Percentiles rank a stretch among this genome's conserved stretches.
phyloP scores from a whole-genome alignment of 1,140 invertebrate genomes.

The silkworm (Bombyx mori) region DNA sequence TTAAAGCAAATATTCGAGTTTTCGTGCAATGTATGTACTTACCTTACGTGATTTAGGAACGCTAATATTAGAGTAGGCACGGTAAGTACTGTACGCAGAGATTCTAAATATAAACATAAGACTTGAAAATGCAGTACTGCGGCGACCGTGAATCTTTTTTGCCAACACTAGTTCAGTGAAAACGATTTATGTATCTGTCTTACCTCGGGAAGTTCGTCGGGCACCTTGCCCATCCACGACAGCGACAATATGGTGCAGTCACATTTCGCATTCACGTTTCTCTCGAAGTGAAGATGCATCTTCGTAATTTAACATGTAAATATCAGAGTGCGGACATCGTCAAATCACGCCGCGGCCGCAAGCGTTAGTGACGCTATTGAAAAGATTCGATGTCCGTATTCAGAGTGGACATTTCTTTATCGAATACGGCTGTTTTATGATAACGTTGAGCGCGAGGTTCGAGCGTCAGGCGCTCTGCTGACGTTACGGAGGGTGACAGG shows the following conservation, averaged over 20 bases:
- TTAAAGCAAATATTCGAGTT: too few relatives aligned
- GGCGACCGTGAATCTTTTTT: slow-evolving; percentile 7
- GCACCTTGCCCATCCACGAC: slow-evolving; percentile 98
- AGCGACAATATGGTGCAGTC: slow-evolving; percentile 95
- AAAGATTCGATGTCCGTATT: too few relatives aligned
- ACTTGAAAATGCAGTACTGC: slow-evolving; percentile 1
- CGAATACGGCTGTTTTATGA: too few relatives aligned
- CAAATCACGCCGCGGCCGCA: slow-evolving; percentile 6
- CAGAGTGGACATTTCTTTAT: too few relatives aligned
- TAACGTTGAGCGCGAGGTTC: too few relatives aligned
- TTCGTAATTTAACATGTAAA: slow-evolving; percentile 22
- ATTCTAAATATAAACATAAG: slow-evolving; percentile 7
- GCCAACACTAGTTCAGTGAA: slow-evolving; percentile 5
- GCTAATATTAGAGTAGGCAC: too few relatives aligned
- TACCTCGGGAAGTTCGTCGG: slow-evolving; percentile 94
- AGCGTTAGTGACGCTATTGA: slow-evolving; percentile 1
- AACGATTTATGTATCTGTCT: slow-evolving; percentile 31
- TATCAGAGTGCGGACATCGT: slow-evolving; percentile 15
- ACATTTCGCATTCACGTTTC: slow-evolving; percentile 91
- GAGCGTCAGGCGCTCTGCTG: slow-evolving; percentile 17
- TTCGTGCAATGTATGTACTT: too few relatives aligned
- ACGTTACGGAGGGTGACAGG: slow-evolving; percentile 54
- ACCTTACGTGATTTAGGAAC: too few relatives aligned
- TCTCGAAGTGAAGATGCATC: slow-evolving; percentile 95
- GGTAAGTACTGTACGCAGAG: too few relatives aligned